Evolutionary conservation across 2,888 invertebrate species (phyloP).

Genomic region (Laspeyria flexula): DNA sequence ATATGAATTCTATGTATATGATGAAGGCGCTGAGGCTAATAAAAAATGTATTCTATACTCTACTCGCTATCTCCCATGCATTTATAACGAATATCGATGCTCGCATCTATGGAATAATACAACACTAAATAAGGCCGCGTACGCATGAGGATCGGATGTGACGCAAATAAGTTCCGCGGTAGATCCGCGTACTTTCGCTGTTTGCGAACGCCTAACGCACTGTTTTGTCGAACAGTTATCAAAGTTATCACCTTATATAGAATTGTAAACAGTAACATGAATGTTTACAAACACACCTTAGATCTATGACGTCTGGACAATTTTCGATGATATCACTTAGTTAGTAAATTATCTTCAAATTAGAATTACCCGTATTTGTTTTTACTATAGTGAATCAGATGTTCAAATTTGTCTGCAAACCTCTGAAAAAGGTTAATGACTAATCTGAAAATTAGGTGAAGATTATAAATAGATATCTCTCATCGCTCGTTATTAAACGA

Average conservation of each 20-base stretch:
- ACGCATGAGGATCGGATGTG: constrained; percentile 54
- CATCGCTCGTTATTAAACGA: no score
- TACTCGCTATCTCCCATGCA: constrained; percentile 31
- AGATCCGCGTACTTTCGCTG: constrained; percentile 58
- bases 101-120: constrained; percentile 41
- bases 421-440: background rate
- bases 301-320: constrained; percentile 30
- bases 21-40: constrained; percentile 32
- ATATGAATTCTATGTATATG: constrained; percentile 1
- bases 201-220: constrained; percentile 45
- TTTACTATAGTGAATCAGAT: background rate
- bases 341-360: constrained; percentile 1
- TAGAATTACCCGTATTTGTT: background rate
- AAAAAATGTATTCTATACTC: constrained; percentile 22
- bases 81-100: constrained; percentile 34
- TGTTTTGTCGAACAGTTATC: constrained; percentile 32
- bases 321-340: constrained; percentile 17
- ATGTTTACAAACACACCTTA: constrained; percentile 40
- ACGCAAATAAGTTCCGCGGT: constrained; percentile 59
- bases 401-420: background rate
- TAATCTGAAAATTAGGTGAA: background rate
- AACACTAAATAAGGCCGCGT: constrained; percentile 46
- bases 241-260: constrained; percentile 48
- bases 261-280: constrained; percentile 41
- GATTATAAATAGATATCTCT: no score